Conservation (phyloP, 2,888 invertebrate genomes). For the Melikaiella ostensackeni region DNA sequence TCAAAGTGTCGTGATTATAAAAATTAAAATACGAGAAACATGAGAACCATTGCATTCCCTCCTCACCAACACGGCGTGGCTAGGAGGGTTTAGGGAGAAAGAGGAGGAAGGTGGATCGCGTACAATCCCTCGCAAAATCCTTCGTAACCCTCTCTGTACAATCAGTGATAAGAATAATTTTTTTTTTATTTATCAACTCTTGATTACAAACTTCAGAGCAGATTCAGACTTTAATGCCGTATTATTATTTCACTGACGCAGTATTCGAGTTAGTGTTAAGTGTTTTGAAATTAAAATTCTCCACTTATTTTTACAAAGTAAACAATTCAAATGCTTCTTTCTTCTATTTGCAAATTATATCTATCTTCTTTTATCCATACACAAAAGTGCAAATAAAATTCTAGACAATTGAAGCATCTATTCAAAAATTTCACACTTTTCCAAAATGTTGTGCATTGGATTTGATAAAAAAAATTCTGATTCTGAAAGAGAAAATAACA, state of each 20-base stretch:
- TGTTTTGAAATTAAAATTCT: not conserved
- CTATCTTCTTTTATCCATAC: not conserved
- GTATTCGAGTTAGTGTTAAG: not conserved
- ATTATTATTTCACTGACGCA: not conserved
- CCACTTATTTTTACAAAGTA: not conserved
- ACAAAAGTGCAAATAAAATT: too few relatives aligned
- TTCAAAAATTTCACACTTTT: too few relatives aligned
- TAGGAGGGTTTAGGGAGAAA: constrained; percentile 72
- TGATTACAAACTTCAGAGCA: not conserved
- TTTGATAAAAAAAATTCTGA: too few relatives aligned
- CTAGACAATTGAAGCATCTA: too few relatives aligned
- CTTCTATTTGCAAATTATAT: not conserved
- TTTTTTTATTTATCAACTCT: constrained; percentile 18
- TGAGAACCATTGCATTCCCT: constrained; percentile 71
- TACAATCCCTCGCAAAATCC: constrained; percentile 69
- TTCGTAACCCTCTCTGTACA: constrained; percentile 67
- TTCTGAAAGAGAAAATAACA: too few relatives aligned
- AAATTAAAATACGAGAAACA: constrained; percentile 69
- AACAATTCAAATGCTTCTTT: not conserved
- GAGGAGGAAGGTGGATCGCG: constrained; percentile 72
- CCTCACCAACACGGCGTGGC: constrained; percentile 70
- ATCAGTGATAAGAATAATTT: constrained; percentile 60
- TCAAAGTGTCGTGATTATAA: constrained; percentile 46
- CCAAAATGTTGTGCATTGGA: too few relatives aligned
- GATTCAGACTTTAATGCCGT: not conserved